Evolutionary conservation across 2,797 vertebrate species (phyloP).

Genomic region (Phalanger gymnotis): DNA sequence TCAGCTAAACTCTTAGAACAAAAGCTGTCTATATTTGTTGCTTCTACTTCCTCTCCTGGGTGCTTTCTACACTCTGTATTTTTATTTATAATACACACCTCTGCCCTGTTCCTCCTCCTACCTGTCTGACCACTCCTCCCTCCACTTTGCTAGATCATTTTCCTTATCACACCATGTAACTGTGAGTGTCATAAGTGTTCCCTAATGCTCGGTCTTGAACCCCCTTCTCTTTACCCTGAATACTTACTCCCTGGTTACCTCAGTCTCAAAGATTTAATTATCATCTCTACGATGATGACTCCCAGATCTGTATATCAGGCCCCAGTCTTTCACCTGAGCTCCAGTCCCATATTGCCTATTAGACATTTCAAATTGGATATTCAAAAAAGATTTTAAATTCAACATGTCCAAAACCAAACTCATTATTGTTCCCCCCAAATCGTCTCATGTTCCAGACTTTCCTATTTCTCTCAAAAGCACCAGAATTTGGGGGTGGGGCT

Average conservation of each 20-base stretch:
- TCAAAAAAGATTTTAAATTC: background rate
- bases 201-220: background rate
- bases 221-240: background rate
- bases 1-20: background rate
- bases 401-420: background rate
- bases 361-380: background rate
- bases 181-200: background rate
- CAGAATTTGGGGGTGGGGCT: background rate
- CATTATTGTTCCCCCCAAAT: background rate
- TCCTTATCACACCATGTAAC: background rate
- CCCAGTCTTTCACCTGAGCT: background rate
- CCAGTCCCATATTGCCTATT: background rate
- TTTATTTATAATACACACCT: background rate
- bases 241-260: background rate
- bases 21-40: background rate
- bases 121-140: background rate
- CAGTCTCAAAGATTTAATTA: background rate
- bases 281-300: background rate
- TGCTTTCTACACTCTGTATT: background rate
- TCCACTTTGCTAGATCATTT: background rate
- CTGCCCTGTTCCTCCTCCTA: background rate
- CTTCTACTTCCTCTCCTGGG: background rate
- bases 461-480: background rate
- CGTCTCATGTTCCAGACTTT: background rate
- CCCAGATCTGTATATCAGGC: background rate